Base-by-base conservation (phyloP, 2,113 vertebrate genomes). In the Phalacrocorax aristotelis region DNA sequence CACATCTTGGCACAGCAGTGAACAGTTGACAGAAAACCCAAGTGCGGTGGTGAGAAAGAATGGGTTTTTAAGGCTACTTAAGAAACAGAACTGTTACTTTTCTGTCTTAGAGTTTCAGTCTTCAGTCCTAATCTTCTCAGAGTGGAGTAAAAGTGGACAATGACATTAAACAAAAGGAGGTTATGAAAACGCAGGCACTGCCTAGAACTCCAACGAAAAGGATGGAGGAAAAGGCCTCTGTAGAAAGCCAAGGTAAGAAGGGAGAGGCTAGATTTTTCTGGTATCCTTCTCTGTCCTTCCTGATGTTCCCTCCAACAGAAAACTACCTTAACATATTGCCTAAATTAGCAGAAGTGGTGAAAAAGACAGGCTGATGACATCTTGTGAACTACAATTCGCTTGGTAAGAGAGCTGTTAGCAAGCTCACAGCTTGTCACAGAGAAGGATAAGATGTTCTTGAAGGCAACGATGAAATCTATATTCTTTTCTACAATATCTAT, bases 371-470 rank as follows among this genome's bases (percentile, higher is more conserved):
- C 97, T 96, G 96, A 96, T 95, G 95, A 97, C 95, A 97, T 96
- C 93, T 97, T 96, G 95, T 97, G 95, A 97, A 95, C 95, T 96
- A 96, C 97, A 96, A 97, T 96, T 96, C 83, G 2, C 91, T 97
- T 97, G 96, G 95, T 97, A 97, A 96, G 95, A 97, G 96, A 97
- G 96, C 95, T 96, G 96, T 97, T 97, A 97, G 96, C 94, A 97
- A 93, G 97, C 96, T 97, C 95, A 95, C 96, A 96, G 95, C 96
- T 97, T 97, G 96, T 97, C 97, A 97, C 92, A 80, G 87, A 79
- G 88, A 97, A 97, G 88, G 92, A 97, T 91, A 96, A 89, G 95
- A 95, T 94, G 95, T 95, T 97, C 96, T 95, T 95, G 92, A 97
- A 96, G 82, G 95, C 93, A 95, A 97, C 95, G 93, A 94, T 1